Base-by-base conservation (phyloP, 2,113 vertebrate species). In the Muntiacus muntjak region DNA sequence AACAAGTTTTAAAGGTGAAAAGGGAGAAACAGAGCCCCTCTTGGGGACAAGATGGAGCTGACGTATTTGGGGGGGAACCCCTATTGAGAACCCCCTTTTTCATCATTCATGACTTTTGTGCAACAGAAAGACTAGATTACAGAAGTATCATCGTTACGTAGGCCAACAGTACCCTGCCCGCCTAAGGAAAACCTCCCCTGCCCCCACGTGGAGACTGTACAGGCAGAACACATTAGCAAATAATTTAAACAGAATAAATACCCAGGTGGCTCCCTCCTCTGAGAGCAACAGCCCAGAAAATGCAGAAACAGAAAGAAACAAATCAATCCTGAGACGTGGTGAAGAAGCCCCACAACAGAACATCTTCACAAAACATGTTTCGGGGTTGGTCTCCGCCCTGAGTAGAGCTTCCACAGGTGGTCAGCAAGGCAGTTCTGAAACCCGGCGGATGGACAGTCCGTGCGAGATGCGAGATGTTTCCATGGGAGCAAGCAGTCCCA, bases 371-470 rank as follows among this genome's bases (percentile, higher is more conserved):
- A 40, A 33, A 52, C 1, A 0, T 13, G 1, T 19, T 19, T 58
- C 54, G 26, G 55, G 14, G 54, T 67, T 7, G 43, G n/a, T 76
- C 23, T 54, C 86, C 0, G 1, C 10, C 57, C 5, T 0, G 0
- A 16, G 3, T 14, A 7, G 45, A 7, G 21, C 33, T 33, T 78
- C 52, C 6, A 0, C 0, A 10, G 9, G 15, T 28, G n/a, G 19
- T 21, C 47, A 9, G 15, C 28, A 33, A 40, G 28, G 45, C 30
- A 28, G 28, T 23, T 23, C n/a, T n/a, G 64, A 26, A 62, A 43
- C 54, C 0, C 2, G 0, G 64, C 1, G 0, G 8, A n/a, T 71
- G 17, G n/a, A 40, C 19, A 40, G 67, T 23, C 5, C 0, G 0
- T 1, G 1, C 0, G 1, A 12, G 2, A 57, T 57, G 21, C 9